Base-by-base conservation (phyloP, 1,140 invertebrate genomes). In the Zaprionus capensis region DNA sequence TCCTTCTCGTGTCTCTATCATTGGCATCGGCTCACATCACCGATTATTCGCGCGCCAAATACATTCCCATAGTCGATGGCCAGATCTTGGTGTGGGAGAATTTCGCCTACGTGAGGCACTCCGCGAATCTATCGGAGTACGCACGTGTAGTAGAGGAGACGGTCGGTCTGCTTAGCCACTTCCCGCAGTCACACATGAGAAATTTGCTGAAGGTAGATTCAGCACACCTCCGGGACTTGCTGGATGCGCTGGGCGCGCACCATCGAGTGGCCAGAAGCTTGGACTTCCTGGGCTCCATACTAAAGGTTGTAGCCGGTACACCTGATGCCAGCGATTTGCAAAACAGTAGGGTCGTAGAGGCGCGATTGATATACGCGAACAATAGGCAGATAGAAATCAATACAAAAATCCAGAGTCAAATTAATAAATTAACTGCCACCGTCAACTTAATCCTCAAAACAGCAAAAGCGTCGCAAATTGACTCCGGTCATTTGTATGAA, bases 1-100 rank as follows among this genome's bases (percentile, higher is more conserved):
- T 28, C 26, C 5, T 28, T 28, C 26, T 28, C 26, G 26, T 28
- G 6, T 28, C 0, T 38, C 14, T 38, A 5, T 38, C 36, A 15
- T 15, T 38, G 36, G 36, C 11, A 12, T 38, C 36, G 36, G 36
- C 36, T 0, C 36, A 38, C 1, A 56, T 69, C 22, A 75, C 53
- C 15, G 65, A 69, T 59, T 69, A 46, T 12, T 75, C 65, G 17
- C 31, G 56, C 24, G 34, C 57, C n/a, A 55, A 75, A 12, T 74
- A 69, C 66, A 69, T 76, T 17, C 66, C 51, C 9, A 12, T 65
- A 4, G 7, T 65, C 6, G 63, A 65, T 4, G 63, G 63, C 2
- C 12, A 55, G 11, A 22, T 55, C 5, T 12, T 65, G 38, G 53
- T 67, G 34, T 66, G 76, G 71, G 77, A 12, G 17, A 24, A 78